Evolutionary conservation across 23 tunicate species (phyloP), one percentile per base, ranked within the genome.

Genomic region (Clavelina lepadiformis): DNA sequence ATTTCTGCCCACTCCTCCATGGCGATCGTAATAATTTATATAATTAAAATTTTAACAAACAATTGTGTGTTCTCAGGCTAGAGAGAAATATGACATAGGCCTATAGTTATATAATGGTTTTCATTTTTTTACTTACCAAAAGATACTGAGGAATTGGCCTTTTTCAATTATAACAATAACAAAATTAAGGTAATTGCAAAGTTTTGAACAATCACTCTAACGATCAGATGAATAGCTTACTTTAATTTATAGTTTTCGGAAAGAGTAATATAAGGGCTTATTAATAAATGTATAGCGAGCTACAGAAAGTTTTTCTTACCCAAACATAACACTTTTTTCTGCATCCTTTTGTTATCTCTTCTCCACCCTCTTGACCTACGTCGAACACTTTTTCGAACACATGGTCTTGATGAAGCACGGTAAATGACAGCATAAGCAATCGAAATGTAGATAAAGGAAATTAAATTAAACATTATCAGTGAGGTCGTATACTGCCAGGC

Each of bases 311-410:
- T n/a, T 24, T 28, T 0, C 84, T 31, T 61, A 89, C 97, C 91
- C 6, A 89, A 30, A 44, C 54, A 63, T 56, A 89, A 58, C 3
- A 89, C 74, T 34, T 78, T 89, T 35, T 63, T 81, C 61, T 89
- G 89, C 97, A 89, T 89, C 21, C 71, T 79, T 69, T 71, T 61
- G 45, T 81, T 89, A 47, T 89, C 97, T 45, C 71, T 68, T 28
- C 97, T 58, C 97, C 97, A 89, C 63, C 81, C 89, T 69, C 61
- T 65, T 23, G 89, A 67, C 31, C 89, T 49, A 31, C 61, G 69
- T 5, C 97, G 66, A 2, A 81, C 80, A 38, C 97, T 89, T 29
- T 89, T 89, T n/a, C 97, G 50, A 19, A 89, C 89, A 45, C 66
- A 68, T 0, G 97, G 97, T 7, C 78, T 71, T n/a, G 91, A 81